A percentile compares a stretch with the other conserved stretches of the same genome.
Conservation (phyloP, 2,888 invertebrate species). For the Latrodectus elegans region DNA sequence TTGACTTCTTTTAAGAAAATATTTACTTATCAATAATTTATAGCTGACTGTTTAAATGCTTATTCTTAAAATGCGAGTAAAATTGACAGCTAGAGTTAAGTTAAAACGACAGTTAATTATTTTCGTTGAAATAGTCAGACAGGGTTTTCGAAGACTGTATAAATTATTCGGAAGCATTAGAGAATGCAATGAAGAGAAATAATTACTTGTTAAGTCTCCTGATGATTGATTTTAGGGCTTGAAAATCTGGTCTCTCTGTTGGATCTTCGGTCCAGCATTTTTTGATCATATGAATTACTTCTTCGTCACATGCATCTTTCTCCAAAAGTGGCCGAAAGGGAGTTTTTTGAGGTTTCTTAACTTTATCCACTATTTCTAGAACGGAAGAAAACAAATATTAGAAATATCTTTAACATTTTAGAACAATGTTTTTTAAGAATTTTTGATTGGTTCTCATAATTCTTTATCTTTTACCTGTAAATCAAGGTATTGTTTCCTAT, state of each 20-base stretch:
- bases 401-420: background rate
- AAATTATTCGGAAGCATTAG: no score
- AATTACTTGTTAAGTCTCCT: constrained; percentile 94
- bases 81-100: no score
- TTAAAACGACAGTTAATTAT: no score
- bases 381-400: constrained; percentile 1
- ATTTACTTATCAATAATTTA: no score
- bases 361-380: constrained; percentile 67
- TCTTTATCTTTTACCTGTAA: background rate
- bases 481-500: no score
- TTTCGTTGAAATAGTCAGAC: no score
- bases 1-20: no score
- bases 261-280: constrained; percentile 97
- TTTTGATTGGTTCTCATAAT: background rate
- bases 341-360: constrained; percentile 41
- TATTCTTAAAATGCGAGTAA: no score
- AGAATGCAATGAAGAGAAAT: background rate
- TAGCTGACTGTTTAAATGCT: no score
- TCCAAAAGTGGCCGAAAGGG: constrained; percentile 44
- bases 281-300: constrained; percentile 84
- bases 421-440: background rate
- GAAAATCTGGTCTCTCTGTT: constrained; percentile 92
- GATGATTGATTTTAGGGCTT: constrained; percentile 89
- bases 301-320: constrained; percentile 81
- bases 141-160: no score